Conservation (phyloP, 2,113 vertebrate genomes). For the Bombycilla garrulus region DNA sequence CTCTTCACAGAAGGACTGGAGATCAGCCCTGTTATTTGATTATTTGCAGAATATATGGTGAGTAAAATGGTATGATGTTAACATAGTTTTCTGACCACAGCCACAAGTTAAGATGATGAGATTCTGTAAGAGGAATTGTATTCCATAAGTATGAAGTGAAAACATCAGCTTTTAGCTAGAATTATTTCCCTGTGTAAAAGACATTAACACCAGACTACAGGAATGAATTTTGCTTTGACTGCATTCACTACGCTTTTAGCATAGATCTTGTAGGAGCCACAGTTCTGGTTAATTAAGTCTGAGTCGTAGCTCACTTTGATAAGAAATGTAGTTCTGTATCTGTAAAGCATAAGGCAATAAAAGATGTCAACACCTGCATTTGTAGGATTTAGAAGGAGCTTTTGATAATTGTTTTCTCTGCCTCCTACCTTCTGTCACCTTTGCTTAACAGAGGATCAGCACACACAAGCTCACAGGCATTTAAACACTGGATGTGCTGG, state of each 20-base stretch:
- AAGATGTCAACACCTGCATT: background rate
- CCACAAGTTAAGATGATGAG: background rate
- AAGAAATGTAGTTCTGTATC: conserved; percentile 5
- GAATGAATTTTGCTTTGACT: conserved; percentile 3
- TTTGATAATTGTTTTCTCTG: conserved; percentile 41
- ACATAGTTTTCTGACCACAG: background rate
- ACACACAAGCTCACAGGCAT: background rate
- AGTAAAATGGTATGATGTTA: background rate
- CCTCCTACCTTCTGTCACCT: background rate
- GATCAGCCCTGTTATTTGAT: background rate
- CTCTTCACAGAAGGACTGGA: background rate
- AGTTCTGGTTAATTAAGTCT: conserved; percentile 45
- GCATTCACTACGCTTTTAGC: background rate
- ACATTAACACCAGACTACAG: background rate
- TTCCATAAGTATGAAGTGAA: background rate
- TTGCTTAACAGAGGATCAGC: background rate
- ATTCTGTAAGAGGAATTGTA: background rate
- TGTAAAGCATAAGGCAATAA: conserved; percentile 18
- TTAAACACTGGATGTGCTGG: background rate
- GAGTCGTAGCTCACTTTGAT: background rate
- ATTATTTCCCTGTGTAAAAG: conserved; percentile 11
- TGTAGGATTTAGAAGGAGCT: conserved; percentile 25
- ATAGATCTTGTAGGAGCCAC: background rate
- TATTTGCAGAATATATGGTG: background rate
- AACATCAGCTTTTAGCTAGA: background rate